Base-by-base conservation (phyloP, 2,113 vertebrate species). In the Cyphomyrus discorhynchus region DNA sequence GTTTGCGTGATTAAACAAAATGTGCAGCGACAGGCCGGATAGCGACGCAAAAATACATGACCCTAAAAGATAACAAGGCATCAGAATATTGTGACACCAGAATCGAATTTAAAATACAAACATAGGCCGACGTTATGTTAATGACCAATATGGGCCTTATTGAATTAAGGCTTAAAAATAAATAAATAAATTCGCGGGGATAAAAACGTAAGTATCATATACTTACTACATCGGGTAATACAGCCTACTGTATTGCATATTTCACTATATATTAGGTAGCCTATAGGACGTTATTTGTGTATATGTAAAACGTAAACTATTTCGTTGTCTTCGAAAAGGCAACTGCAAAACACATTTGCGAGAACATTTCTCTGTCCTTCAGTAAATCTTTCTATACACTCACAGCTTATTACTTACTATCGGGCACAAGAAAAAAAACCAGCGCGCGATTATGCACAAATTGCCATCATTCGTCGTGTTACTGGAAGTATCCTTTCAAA, bases 61-160 rank as follows among this genome's bases (percentile, higher is more conserved):
- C 13, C 27, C 74, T 42, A 24, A 56, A 89, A 84, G 35, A 56
- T 27, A 27, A 24, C 11, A 21, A 46, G 11, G 50, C 24, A 19
- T 46, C 45, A 10, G 53, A 42, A 62, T 85, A 62, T 47, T 27
- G 7, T n/a, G 47, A 35, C 35, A 31, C 9, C 27, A 86, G 93
- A 86, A 53, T 90, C 92, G 88, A 90, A 89, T 77, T 56, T 92
- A 89, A 89, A 45, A 58, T 58, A 92, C 89, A 92, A 91, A 45
- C 90, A 88, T 87, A 91, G 92, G 92, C 89, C 93, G 91, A 90
- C 47, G 80, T 45, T 84, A 92, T 94, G 94, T 94, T 95, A 31
- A 95, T 95, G 93, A 95, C 93, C 93, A 83, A 92, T 94, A 93
- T 92, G 90, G 93, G 62, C 91, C 91, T 90, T 46, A 31, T 56